Evolutionary conservation across 2,113 vertebrate species (phyloP), one percentile per base, ranked within the genome.

Genomic region (Perca fluviatilis): DNA sequence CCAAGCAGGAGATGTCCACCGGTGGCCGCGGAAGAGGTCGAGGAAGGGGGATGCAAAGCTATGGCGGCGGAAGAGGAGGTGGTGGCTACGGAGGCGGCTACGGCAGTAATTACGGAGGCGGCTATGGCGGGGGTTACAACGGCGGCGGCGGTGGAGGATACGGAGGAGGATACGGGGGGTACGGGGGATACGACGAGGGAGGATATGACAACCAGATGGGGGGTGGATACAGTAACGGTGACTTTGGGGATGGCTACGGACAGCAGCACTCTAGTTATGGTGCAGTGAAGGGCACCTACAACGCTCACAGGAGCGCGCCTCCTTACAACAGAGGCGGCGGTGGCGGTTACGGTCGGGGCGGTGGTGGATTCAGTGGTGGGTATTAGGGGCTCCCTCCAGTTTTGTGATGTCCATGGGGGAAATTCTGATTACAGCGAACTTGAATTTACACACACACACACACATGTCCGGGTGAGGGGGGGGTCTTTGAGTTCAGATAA

Each of bases 251-350:
- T 2, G 96, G 97, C 88, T 98, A 98, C 93, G 97, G 96, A 95
- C 97, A 99, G 94, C 98, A 99, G 89, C 95, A 96, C 91, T 97
- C 98, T 66, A 96, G 93, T 51, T 99, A 98, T 75, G 97, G 98
- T 77, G 97, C 98, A 65, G 96, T 99, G 97, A 99, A 99, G 95
- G 96, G 96, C 95, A 95, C 96, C 85, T 94, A 85, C 91, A 95
- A 94, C 73, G 90, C 94, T 70, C 95, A 96, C 93, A 95, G 97
- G 94, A 97, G 96, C 94, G 95, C 91, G 77, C 96, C 95, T 76
- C 97, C 97, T 62, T 95, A 96, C 94, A 96, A 90, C 95, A 96
- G 97, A 94, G 97, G 89, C 4, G 96, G 89, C 33, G 89, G 87
- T 23, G 88, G 90, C 61, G 88, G 90, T 57, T 91, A 92, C 75